These are phyloP conservation scores for Mustela lutreola DNA, from an alignment of 2,113 vertebrate genomes.

Conservation along the genomic window DNA sequence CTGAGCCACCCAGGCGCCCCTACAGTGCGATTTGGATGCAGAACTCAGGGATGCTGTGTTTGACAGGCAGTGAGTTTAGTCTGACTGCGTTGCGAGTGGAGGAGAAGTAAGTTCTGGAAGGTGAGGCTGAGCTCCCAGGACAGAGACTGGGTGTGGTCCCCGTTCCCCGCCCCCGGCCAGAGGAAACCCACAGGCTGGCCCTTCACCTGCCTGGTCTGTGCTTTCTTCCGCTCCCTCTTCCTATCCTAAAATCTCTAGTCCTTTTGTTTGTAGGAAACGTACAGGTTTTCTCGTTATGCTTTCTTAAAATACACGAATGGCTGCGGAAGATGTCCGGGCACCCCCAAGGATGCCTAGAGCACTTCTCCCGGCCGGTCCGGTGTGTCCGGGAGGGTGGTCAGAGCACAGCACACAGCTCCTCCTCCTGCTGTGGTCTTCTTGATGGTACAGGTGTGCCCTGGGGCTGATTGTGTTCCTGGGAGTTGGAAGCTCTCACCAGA, in stretches of 20 bases:
- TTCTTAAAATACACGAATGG: background rate
- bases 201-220: accelerated
- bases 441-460: background rate
- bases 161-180: accelerated
- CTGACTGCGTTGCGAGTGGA: background rate
- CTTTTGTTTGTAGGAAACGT: background rate
- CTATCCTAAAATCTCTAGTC: background rate
- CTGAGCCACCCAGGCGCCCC: no score
- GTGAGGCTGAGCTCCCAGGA: background rate
- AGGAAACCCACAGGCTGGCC: background rate
- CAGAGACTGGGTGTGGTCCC: background rate
- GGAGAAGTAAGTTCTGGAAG: background rate
- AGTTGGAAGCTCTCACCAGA: constrained; percentile 9
- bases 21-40: background rate
- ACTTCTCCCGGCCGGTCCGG: background rate
- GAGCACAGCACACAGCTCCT: background rate
- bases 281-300: background rate
- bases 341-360: background rate
- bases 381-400: background rate
- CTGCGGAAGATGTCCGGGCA: background rate
- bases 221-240: background rate
- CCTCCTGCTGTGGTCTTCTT: background rate
- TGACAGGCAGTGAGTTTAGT: background rate
- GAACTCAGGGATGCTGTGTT: background rate
- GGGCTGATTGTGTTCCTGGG: constrained; percentile 52